These are phyloP conservation scores for Varroa destructor DNA, from an alignment of 1,140 invertebrate species.

Conservation along the genomic window DNA sequence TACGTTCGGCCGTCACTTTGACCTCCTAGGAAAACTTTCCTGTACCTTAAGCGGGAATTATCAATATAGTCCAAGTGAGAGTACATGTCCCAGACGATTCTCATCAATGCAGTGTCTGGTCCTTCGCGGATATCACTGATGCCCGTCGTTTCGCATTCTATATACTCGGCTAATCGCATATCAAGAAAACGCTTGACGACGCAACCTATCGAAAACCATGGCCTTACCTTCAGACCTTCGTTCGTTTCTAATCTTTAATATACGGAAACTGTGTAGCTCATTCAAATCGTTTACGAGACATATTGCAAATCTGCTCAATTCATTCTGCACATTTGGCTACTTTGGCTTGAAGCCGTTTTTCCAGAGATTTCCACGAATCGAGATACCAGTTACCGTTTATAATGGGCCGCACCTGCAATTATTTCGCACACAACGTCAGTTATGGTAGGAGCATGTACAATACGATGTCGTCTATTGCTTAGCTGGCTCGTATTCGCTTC, in stretches of 20 bases:
- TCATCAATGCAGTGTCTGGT: conserved; percentile 55
- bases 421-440: conserved; percentile 65
- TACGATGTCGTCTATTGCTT: conserved; percentile 57
- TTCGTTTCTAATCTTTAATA: conserved; percentile 18
- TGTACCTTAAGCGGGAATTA: conserved; percentile 59
- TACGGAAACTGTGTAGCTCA: conserved; percentile 35
- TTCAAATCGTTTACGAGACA: conserved; percentile 7
- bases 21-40: conserved; percentile 52
- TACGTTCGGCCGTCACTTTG: conserved; percentile 48
- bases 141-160: conserved; percentile 50
- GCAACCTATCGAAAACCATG: conserved; percentile 50
- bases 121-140: conserved; percentile 73
- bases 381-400: conserved; percentile 1
- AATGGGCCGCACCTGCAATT: neutral
- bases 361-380: neutral
- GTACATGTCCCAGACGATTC: conserved; percentile 50
- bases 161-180: conserved; percentile 54
- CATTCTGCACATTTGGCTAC: neutral
- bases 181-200: conserved; percentile 60
- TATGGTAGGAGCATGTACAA: conserved; percentile 64
- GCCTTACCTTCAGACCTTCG: conserved; percentile 22
- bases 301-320: neutral
- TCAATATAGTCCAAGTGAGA: conserved; percentile 50
- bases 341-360: neutral
- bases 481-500: conserved; percentile 48